These are phyloP conservation scores for Ascaphus truei DNA, from an alignment of 2,113 vertebrate species.

Conservation along the genomic window DNA sequence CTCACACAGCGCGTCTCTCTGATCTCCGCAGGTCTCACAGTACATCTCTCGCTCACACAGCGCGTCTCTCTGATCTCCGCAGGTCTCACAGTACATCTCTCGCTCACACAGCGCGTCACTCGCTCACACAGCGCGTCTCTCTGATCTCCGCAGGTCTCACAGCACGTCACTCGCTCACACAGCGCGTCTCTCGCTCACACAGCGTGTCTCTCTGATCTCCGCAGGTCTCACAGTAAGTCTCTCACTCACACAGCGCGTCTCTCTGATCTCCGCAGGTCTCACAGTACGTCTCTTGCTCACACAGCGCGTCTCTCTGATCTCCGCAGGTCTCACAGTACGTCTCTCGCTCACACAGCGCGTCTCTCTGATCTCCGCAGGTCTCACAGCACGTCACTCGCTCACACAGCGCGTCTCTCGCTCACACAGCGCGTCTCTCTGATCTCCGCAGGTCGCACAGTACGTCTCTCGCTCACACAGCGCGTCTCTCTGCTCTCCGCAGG, in stretches of 20 bases:
- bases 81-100: constrained; percentile 89
- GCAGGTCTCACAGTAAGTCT: constrained; percentile 88
- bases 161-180: constrained; percentile 76
- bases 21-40: constrained; percentile 71
- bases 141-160: constrained; percentile 65
- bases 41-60: constrained; percentile 72
- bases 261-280: constrained; percentile 62
- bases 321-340: constrained; percentile 84
- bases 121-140: neutral
- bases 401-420: neutral
- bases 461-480: constrained; percentile 61
- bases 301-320: neutral
- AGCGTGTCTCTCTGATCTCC: neutral
- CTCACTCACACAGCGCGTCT: constrained; percentile 33
- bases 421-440: neutral
- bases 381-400: constrained; percentile 80
- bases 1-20: neutral
- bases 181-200: neutral
- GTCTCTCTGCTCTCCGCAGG: constrained; percentile 52
- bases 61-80: neutral
- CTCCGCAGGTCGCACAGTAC: constrained; percentile 80
- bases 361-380: constrained; percentile 60
- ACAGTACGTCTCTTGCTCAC: constrained; percentile 79
- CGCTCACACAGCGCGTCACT: constrained; percentile 37
- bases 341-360: constrained; percentile 54